Evolutionary conservation across 2,888 invertebrate genomes (phyloP), one percentile per base, ranked within the genome.

Genomic region (Tenthredo notha): DNA sequence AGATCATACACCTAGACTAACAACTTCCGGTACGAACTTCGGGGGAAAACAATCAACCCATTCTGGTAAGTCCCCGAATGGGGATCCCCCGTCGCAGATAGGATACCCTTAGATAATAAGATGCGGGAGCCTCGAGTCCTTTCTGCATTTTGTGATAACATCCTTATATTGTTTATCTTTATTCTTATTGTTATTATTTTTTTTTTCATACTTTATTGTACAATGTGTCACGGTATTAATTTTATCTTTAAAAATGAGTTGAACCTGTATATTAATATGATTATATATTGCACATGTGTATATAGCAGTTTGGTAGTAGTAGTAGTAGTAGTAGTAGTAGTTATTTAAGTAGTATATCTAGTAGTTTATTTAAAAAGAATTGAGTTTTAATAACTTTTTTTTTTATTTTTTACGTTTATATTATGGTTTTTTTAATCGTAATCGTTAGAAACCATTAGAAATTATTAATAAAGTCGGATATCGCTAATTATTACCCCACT

Each of bases 21-120:
- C 92, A 5, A 93, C 93, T 82, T 93, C 93, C 84, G 93, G 93
- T 33, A 92, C 93, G 85, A 93, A 93, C 89, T 92, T 92, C 87
- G 90, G 92, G 82, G 92, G 91, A 50, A 89, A 91, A 82, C 93
- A 92, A 85, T 92, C 93, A 84, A 90, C 90, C 58, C 92, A 91
- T 84, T 92, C 92, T 33, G 92, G 92, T 90, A 87, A 90, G 89
- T 83, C 43, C 70, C 80, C 80, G 54, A 58, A 61, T 10, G 58
- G 61, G 80, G 80, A 80, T 80, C 6, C 54, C 77, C 77, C 77
- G 29, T 54, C 15, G 18, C 10, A n/a, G 47, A 77, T 77, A 77
- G 77, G 77, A 54, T 43, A 40, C 40, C 72, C 40, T 40, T 74
- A 33, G 54, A 77, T 50, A 29, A 54, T 47, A 33, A 29, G 77